These are phyloP conservation scores for Poecilia gillii DNA, from an alignment of 2,797 vertebrate species.

Conservation along the genomic window DNA sequence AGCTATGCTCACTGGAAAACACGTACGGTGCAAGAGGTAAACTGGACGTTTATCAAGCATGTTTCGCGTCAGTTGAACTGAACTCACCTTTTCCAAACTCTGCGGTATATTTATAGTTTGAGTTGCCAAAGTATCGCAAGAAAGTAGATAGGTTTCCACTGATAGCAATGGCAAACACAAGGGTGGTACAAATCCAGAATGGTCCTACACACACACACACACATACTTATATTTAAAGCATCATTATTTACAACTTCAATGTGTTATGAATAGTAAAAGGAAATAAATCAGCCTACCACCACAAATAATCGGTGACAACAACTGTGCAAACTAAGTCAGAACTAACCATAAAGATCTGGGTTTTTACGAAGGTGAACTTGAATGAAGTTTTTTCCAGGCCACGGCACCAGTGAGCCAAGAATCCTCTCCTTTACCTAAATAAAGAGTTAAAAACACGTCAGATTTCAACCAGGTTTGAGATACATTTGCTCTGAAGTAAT, in stretches of 20 bases:
- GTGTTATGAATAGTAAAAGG: not conserved
- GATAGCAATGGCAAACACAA: conserved; percentile 94
- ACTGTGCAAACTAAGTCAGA: not conserved
- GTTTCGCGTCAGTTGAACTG: not conserved
- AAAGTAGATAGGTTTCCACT: conserved; percentile 96
- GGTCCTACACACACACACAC: conserved; percentile 84
- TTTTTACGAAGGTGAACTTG: conserved; percentile 91
- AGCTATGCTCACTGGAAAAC: conserved; percentile 90
- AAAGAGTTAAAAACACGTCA: conserved; percentile 25
- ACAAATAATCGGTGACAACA: not conserved
- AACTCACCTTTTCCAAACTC: conserved; percentile 94
- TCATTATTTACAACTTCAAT: not conserved
- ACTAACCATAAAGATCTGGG: conserved; percentile 95
- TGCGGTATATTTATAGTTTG: conserved; percentile 88
- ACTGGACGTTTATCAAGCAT: not conserved
- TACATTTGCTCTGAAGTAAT: not conserved
- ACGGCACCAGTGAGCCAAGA: conserved; percentile 91
- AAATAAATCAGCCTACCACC: not conserved
- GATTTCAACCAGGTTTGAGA: not conserved
- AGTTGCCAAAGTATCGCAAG: conserved; percentile 82
- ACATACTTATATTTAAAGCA: not conserved
- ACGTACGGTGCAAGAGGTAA: not conserved
- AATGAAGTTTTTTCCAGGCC: conserved; percentile 95
- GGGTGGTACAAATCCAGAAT: conserved; percentile 98
- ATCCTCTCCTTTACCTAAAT: conserved; percentile 93